These are phyloP conservation scores for Gryllus bimaculatus DNA, from an alignment of 1,140 invertebrate species.

Conservation along the genomic window DNA sequence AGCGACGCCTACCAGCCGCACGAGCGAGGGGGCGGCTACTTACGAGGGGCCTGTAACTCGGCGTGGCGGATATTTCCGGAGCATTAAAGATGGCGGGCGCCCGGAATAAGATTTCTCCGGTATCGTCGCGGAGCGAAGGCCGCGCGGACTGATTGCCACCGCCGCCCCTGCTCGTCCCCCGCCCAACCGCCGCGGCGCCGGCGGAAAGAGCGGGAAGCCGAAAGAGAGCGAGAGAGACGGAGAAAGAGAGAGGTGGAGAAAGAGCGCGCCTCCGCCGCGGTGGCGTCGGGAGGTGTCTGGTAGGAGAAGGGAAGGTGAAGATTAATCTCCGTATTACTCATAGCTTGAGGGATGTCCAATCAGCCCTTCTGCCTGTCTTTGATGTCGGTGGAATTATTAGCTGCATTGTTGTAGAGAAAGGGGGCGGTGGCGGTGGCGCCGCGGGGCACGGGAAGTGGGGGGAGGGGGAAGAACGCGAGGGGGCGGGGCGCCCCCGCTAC, in stretches of 20 bases:
- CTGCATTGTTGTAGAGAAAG: background rate
- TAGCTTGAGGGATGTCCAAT: slow-evolving; percentile 3
- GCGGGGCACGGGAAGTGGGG: background rate
- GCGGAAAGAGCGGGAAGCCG: background rate
- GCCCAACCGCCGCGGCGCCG: too few species aligned
- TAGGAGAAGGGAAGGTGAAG: background rate
- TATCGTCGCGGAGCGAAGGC: background rate
- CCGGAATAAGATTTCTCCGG: background rate
- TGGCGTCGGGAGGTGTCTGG: background rate
- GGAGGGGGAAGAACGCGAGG: background rate
- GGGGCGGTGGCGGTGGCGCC: too few species aligned
- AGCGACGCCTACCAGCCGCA: too few species aligned
- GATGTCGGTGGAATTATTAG: slow-evolving; percentile 4
- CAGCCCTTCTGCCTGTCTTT: background rate
- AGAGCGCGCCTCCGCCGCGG: background rate
- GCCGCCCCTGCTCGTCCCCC: too few species aligned
- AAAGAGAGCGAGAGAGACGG: background rate
- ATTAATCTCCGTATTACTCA: background rate
- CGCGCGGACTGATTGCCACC: background rate
- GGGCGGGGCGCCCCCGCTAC: too few species aligned
- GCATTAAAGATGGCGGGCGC: background rate
- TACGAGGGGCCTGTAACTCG: background rate
- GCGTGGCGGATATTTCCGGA: background rate
- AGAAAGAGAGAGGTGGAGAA: background rate
- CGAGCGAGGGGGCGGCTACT: too few species aligned